Conservation (phyloP, 2,113 vertebrate genomes). For the Cercopithecus mona region DNA sequence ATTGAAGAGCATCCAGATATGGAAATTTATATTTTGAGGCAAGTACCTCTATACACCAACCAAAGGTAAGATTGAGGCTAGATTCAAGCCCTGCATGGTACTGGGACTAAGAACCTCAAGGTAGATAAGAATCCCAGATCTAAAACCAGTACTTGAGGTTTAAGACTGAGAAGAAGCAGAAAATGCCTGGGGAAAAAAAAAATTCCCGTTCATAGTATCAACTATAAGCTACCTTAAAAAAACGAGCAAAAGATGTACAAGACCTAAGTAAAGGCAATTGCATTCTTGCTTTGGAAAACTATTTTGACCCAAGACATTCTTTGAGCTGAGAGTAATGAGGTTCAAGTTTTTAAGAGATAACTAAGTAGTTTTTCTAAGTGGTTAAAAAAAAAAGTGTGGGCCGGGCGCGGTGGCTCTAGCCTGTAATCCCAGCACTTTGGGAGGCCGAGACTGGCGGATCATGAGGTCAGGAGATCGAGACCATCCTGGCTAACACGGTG, state of each 20-base stretch:
- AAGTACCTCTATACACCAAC: neutral
- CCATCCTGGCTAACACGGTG: too few relatives aligned
- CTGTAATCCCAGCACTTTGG: too few relatives aligned
- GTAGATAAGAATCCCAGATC: neutral
- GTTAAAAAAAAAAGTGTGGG: neutral
- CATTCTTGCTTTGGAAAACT: neutral
- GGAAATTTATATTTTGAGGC: neutral
- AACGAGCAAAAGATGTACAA: neutral
- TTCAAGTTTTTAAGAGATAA: constrained; percentile 9
- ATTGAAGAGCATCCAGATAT: neutral
- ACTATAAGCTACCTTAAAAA: neutral
- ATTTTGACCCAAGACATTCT: neutral
- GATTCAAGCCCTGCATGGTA: neutral
- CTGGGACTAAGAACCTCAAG: neutral
- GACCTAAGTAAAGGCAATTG: neutral
- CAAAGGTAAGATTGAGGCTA: neutral
- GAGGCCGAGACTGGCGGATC: too few relatives aligned
- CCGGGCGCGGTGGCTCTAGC: too few relatives aligned
- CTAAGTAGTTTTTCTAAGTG: neutral
- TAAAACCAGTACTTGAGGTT: neutral
- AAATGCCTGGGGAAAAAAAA: neutral
- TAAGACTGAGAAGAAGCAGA: neutral
- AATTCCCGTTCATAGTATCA: neutral
- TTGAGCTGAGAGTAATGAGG: neutral
- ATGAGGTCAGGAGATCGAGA: too few relatives aligned